Conservation (phyloP, 1,140 invertebrate species). For the Dufourea novaeangliae region DNA sequence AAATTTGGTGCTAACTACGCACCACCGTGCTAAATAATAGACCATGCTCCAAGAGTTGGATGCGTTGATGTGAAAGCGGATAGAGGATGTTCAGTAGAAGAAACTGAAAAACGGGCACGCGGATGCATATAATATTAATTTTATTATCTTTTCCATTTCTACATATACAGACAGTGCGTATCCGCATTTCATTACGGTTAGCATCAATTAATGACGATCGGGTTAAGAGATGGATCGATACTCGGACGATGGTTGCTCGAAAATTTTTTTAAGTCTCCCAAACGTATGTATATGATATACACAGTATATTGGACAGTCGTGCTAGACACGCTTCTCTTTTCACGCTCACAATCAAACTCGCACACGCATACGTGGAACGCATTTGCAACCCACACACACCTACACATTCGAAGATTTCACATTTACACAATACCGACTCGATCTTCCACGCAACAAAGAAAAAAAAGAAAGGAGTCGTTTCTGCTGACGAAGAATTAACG, state of each 20-base stretch:
- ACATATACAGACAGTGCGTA: constrained; percentile 64
- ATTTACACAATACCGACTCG: neutral
- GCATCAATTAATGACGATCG: constrained; percentile 60
- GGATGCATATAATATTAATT: constrained; percentile 63
- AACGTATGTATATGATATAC: constrained; percentile 29
- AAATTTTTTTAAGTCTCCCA: constrained; percentile 32
- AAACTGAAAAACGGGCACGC: neutral
- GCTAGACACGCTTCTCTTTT: neutral
- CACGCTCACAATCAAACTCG: neutral
- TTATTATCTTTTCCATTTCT: constrained; percentile 69
- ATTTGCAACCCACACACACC: neutral
- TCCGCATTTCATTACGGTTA: constrained; percentile 61
- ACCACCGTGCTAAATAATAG: too few relatives aligned
- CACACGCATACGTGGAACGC: neutral
- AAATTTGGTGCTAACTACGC: too few relatives aligned
- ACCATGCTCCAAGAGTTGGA: too few relatives aligned
- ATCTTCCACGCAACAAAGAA: constrained; percentile 4
- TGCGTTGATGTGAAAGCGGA: too few relatives aligned
- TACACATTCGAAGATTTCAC: neutral
- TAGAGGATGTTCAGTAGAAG: neutral
- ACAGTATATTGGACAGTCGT: constrained; percentile 25
- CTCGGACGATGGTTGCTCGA: constrained; percentile 28
- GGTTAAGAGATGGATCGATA: constrained; percentile 46
- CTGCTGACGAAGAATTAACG: constrained; percentile 48
- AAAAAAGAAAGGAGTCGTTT: constrained; percentile 19